Base-by-base conservation (phyloP, 1,140 invertebrate genomes). In the Charaxes varanes region DNA sequence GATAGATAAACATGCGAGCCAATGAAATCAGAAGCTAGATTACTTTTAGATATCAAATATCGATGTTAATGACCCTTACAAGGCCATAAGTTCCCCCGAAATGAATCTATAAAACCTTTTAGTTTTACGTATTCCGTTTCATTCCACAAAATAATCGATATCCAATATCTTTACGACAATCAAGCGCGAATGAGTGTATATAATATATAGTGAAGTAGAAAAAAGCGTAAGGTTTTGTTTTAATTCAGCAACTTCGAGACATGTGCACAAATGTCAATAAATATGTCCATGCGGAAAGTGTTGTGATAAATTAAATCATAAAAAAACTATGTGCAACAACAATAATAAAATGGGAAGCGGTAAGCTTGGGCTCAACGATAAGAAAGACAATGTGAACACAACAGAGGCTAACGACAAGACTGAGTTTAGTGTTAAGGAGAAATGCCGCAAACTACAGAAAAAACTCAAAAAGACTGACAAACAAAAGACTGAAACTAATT, bases 351-450 rank as follows among this genome's bases (percentile, higher is more conserved):
- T 82, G 74, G 71, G 72, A 21, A 76, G 71, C 49, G 73, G 65
- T 22, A 81, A 74, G 54, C 76, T 76, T 34, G 69, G 69, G 40
- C 71, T 81, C 22, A 63, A 44, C 37, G 48, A 47, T 22, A 77
- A 78, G 47, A 78, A 77, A 44, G 71, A 78, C 63, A 80, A 77
- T 67, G 72, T 71, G 57, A 52, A 48, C 18, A 43, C 53, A 37
- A 55, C 50, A 43, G 69, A 64, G 37, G 62, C 47, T 48, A 41
- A 47, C n/a, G n/a, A n/a, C 10, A 79, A 82, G 63, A 71, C 71
- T 73, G 73, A 82, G 46, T 71, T 74, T 77, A 82, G 73, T 78
- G 63, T 82, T 80, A 82, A 78, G 61, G 73, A 82, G 30, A 82
- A 70, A 57, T 78, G 62, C 48, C 71, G 62, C 19, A 78, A 78